phyloP scores from a whole-genome alignment of 2,888 invertebrate species.

The Oligia strigilis region DNA sequence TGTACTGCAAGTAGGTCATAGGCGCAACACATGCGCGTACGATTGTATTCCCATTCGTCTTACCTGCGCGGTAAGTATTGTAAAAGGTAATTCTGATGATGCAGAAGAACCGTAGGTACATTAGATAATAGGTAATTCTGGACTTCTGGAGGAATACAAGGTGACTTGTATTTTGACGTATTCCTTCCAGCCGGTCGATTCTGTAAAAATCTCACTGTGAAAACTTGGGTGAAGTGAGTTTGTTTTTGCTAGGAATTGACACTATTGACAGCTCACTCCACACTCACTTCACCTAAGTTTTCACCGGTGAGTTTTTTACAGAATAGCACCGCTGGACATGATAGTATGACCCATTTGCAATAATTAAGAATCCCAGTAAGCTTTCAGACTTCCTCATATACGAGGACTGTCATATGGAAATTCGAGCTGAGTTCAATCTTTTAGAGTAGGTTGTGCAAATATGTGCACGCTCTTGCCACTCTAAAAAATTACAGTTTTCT shows the following conservation, averaged over 20 bases:
- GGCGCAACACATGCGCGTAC: slow-evolving; percentile 39
- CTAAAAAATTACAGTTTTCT: background rate
- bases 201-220: no score
- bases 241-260: no score
- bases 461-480: background rate
- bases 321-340: no score
- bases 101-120: background rate
- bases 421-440: background rate
- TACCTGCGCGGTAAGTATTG: slow-evolving; percentile 35
- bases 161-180: no score
- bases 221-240: no score
- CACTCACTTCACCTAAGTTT: no score
- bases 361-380: no score
- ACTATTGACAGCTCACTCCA: no score
- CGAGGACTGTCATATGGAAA: background rate
- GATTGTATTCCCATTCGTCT: slow-evolving; percentile 50
- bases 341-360: no score
- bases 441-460: background rate
- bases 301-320: no score
- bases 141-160: background rate
- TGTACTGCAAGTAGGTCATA: slow-evolving; percentile 74
- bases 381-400: background rate
- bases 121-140: background rate
- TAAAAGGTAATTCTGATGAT: slow-evolving; percentile 4
- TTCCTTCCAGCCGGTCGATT: no score